These are phyloP conservation scores for Drosophila nigrodunni DNA, from an alignment of 1,140 invertebrate genomes.

Conservation along the genomic window DNA sequence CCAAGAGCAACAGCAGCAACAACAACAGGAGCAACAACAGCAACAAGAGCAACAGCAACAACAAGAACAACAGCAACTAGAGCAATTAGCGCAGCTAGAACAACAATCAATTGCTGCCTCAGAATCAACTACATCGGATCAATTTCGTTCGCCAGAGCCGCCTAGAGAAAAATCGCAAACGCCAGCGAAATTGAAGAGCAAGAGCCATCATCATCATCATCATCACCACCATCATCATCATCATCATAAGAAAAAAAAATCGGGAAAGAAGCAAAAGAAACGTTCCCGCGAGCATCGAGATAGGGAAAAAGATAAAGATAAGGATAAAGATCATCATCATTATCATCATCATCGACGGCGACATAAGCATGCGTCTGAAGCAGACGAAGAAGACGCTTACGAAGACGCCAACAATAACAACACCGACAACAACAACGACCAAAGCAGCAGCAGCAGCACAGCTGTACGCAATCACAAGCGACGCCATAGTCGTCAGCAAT, in stretches of 20 bases:
- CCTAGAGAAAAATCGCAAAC: constrained; percentile 60
- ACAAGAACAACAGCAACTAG: constrained; percentile 10
- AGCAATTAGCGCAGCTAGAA: constrained; percentile 1
- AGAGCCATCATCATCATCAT: constrained; percentile 61
- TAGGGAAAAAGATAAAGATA: constrained; percentile 37
- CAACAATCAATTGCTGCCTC: constrained; percentile 40
- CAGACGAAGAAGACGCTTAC: constrained; percentile 44
- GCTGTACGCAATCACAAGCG: constrained; percentile 22
- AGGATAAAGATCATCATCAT: constrained; percentile 57
- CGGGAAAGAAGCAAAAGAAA: constrained; percentile 80
- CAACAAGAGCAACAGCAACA: constrained; percentile 6
- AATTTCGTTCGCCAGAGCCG: constrained; percentile 60
- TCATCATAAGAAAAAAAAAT: constrained; percentile 80
- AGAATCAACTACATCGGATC: constrained; percentile 33
- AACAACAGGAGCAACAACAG: constrained; percentile 31
- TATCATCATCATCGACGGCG: constrained; percentile 70
- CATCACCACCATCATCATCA: constrained; percentile 65
- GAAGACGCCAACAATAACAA: constrained; percentile 53
- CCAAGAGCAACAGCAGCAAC: constrained; percentile 23
- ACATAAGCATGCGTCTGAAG: constrained; percentile 77
- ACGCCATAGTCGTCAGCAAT: constrained; percentile 38
- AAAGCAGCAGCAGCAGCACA: constrained; percentile 48
- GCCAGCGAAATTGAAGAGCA: constrained; percentile 63
- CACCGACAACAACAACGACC: constrained; percentile 45
- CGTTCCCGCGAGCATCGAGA: constrained; percentile 66